Conservation (phyloP, 2,113 vertebrate species). For the Burhinus oedicnemus region DNA sequence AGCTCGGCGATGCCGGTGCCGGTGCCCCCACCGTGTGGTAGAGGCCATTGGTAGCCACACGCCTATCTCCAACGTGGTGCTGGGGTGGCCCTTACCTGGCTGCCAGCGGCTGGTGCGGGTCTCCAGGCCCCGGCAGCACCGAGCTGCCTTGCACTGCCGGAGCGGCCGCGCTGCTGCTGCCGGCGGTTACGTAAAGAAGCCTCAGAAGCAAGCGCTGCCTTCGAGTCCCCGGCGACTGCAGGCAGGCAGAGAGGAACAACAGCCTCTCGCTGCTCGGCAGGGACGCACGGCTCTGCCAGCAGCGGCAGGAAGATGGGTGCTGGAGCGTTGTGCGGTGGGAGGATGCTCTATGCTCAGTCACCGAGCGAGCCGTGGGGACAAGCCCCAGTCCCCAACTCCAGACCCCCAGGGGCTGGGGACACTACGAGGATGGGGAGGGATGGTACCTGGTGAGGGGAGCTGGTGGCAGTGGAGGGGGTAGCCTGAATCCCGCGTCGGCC, state of each 20-base stretch:
- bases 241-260: background rate
- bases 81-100: background rate
- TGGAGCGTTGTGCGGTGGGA: background rate
- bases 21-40: fast-evolving
- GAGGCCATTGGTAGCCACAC: background rate
- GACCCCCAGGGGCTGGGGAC: background rate
- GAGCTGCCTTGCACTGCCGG: background rate
- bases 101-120: background rate
- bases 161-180: background rate
- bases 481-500: fast-evolving
- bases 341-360: background rate
- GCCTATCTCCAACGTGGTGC: fast-evolving
- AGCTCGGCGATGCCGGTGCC: fast-evolving
- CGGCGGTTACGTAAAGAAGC: background rate
- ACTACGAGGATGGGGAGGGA: background rate
- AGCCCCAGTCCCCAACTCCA: background rate
- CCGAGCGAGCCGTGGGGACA: background rate
- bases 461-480: background rate
- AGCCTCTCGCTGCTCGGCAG: background rate
- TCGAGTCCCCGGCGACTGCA: background rate
- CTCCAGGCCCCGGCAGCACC: background rate
- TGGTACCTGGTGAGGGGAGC: background rate
- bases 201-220: background rate
- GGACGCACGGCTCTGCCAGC: background rate
- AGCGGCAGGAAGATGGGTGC: background rate